phyloP scores from a whole-genome alignment of 2,888 invertebrate genomes.

The Sarcophaga carnaria region DNA sequence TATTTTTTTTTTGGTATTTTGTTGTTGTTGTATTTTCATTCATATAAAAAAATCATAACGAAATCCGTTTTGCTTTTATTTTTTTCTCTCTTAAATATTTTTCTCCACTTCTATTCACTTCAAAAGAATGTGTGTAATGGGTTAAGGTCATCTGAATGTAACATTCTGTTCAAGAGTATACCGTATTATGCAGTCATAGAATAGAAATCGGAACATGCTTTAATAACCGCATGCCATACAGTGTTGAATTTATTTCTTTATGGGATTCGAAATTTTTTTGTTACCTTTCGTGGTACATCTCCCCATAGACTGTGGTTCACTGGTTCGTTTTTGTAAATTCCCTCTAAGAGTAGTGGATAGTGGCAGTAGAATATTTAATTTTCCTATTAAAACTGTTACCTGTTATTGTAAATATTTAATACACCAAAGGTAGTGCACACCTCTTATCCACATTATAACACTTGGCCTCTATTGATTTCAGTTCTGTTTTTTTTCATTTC shows the following conservation, averaged over 20 bases:
- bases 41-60: background rate
- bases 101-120: background rate
- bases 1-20: no score
- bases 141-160: background rate
- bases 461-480: background rate
- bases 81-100: background rate
- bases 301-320: no score
- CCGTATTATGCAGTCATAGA: no score
- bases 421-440: background rate
- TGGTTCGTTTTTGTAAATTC: background rate
- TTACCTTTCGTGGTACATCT: no score
- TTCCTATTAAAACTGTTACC: background rate
- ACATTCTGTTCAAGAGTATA: background rate
- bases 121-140: background rate
- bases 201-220: background rate
- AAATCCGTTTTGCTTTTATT: background rate
- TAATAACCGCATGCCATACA: background rate
- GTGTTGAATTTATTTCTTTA: background rate
- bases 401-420: background rate
- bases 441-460: background rate
- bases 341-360: background rate
- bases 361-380: background rate
- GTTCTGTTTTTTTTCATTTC: background rate
- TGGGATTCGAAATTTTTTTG: no score
- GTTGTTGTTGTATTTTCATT: background rate